Evolutionary conservation across 2,888 invertebrate species (phyloP).

Genomic region (Nomada flava): DNA sequence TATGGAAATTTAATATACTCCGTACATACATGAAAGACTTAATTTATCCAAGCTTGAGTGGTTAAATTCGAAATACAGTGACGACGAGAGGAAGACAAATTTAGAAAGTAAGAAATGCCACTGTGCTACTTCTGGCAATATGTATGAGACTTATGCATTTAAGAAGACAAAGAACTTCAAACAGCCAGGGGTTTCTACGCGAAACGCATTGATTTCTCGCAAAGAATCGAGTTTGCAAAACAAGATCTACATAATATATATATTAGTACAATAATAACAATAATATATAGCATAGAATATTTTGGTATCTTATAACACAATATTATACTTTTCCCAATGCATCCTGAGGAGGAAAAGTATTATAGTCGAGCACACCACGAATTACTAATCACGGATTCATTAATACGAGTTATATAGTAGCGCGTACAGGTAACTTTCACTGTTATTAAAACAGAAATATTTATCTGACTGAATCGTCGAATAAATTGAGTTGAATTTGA

Average conservation of each 20-base stretch:
- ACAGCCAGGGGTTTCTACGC: slow-evolving; percentile 25
- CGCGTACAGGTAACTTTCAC: slow-evolving; percentile 23
- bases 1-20: not conserved
- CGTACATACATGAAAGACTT: not conserved
- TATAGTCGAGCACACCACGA: not conserved
- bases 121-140: slow-evolving; percentile 39
- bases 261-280: no score
- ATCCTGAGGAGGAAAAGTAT: not conserved
- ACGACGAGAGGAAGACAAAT: not conserved
- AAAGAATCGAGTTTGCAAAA: slow-evolving; percentile 16
- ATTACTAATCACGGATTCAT: slow-evolving; percentile 11
- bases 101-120: slow-evolving; percentile 9
- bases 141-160: slow-evolving; percentile 27
- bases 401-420: slow-evolving; percentile 13
- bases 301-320: no score
- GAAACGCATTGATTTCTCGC: slow-evolving; percentile 35
- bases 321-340: no score
- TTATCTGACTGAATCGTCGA: not conserved
- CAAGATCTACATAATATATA: not conserved
- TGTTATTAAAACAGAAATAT: slow-evolving; percentile 25
- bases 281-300: no score
- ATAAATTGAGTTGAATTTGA: slow-evolving; percentile 16
- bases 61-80: not conserved
- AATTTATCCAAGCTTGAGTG: not conserved
- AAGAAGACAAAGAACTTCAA: slow-evolving; percentile 48